Base-by-base conservation (phyloP, 2,888 invertebrate genomes). In the Hypolimnas misippus region DNA sequence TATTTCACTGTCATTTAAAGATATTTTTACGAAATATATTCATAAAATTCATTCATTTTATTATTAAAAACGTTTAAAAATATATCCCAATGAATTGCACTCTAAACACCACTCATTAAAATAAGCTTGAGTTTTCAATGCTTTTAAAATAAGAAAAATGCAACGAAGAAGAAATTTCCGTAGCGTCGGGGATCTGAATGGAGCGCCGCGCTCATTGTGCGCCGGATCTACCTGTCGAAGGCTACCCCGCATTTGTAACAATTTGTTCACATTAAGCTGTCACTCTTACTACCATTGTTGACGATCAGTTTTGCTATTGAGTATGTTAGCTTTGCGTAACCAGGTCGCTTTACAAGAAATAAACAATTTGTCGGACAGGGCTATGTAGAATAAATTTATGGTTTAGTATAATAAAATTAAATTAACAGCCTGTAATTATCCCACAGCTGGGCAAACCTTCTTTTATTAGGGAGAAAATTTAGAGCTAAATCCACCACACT, bases 231-330 rank as follows among this genome's bases (percentile, higher is more conserved):
- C 59, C 63, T 58, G 67, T 66, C 69, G 67, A 67, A 65, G 62
- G 46, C 51, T 55, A 17, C 58, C 58, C 63, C 70, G 68, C 76
- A 82, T 84, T 82, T 81, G 79, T 83, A 78, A 79, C 79, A 82
- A 82, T 83, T 83, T 84, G 83, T 77, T 73, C 74, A 68, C 74
- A 40, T 62, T 61, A 52, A 60, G 54, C 57, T 60, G 52, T 63
- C 62, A 57, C 42, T 51, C 57, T 51, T 33, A 40, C 52, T 16
- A 44, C 42, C 51, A 33, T 58, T 59, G 50, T 46, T 51, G 33
- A 17, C 25, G 33, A 66, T 58, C 51, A 59, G 49, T 57, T 55
- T 55, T 52, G 19, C 44, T 51, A 60, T 54, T 49, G 14, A 62
- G 40, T 25, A 16, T 16, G 7, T 38, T 6, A 10, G 10, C 8